Percentiles rank a stretch among this genome's conserved stretches.
Evolutionary conservation across 2,797 vertebrate genomes (phyloP).

Genomic region (Allobates femoralis): DNA sequence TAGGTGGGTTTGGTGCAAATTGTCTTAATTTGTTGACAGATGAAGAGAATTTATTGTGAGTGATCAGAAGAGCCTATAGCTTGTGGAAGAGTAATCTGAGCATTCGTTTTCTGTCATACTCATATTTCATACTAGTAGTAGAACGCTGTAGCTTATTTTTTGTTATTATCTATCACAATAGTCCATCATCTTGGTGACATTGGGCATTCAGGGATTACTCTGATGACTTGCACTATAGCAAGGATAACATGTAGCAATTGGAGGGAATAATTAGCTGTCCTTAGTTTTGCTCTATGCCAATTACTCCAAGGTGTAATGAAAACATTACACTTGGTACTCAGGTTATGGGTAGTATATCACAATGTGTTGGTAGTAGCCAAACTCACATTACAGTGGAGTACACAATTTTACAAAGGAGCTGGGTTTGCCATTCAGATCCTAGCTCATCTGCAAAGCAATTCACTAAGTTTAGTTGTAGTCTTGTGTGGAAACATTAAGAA

Average conservation of each 20-base stretch:
- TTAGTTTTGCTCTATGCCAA: neutral
- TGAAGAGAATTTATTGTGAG: neutral
- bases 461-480: neutral
- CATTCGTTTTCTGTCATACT: neutral
- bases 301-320: neutral
- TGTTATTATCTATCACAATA: neutral
- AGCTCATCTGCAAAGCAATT: neutral
- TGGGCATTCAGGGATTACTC: neutral
- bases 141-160: neutral
- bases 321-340: neutral
- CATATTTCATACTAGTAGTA: constrained; percentile 4
- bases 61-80: neutral
- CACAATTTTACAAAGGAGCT: neutral
- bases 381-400: neutral
- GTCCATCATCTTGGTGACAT: neutral
- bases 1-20: neutral
- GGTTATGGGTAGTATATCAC: too few species aligned
- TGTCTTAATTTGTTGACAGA: neutral
- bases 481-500: too few species aligned
- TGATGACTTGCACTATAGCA: neutral
- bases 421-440: neutral
- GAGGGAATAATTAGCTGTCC: neutral
- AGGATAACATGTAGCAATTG: neutral
- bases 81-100: neutral
- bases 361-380: neutral